Percentiles rank a stretch among this genome's conserved stretches.
These are phyloP conservation scores for Gulo gulo DNA, from an alignment of 2,113 vertebrate species.

Conservation along the genomic window DNA sequence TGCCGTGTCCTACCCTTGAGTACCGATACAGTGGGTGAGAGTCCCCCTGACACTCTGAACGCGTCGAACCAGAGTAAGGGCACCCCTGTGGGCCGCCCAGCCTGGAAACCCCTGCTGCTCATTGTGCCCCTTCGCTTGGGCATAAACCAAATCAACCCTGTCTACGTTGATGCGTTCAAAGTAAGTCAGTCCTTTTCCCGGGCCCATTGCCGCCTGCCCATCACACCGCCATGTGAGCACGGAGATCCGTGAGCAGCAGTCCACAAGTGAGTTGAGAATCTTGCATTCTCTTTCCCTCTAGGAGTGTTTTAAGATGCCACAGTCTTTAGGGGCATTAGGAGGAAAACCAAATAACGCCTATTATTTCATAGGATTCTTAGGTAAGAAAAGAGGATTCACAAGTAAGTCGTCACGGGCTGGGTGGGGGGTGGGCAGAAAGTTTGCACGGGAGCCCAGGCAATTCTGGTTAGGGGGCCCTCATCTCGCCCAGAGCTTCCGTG, in stretches of 20 bases:
- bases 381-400: slow-evolving; percentile 84
- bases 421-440: slow-evolving; percentile 60
- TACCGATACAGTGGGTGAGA: slow-evolving; percentile 59
- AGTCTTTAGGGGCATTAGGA: slow-evolving; percentile 92
- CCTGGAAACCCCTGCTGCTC: slow-evolving; percentile 90
- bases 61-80: slow-evolving; percentile 70
- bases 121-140: slow-evolving; percentile 91
- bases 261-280: slow-evolving; percentile 65
- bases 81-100: slow-evolving; percentile 61
- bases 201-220: slow-evolving; percentile 40
- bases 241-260: slow-evolving; percentile 58
- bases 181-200: slow-evolving; percentile 70
- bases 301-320: slow-evolving; percentile 95
- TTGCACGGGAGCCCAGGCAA: slow-evolving; percentile 19
- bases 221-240: slow-evolving; percentile 59
- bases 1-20: slow-evolving; percentile 81
- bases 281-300: slow-evolving; percentile 80
- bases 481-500: neutral
- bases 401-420: slow-evolving; percentile 63
- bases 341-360: slow-evolving; percentile 94
- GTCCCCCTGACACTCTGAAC: slow-evolving; percentile 46
- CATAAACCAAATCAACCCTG: slow-evolving; percentile 92
- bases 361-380: slow-evolving; percentile 94
- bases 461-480: neutral
- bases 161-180: slow-evolving; percentile 91